Percentiles rank a stretch among this genome's conserved stretches.
Evolutionary conservation across 1,140 invertebrate species (phyloP).

Genomic region (Microplitis demolitor): DNA sequence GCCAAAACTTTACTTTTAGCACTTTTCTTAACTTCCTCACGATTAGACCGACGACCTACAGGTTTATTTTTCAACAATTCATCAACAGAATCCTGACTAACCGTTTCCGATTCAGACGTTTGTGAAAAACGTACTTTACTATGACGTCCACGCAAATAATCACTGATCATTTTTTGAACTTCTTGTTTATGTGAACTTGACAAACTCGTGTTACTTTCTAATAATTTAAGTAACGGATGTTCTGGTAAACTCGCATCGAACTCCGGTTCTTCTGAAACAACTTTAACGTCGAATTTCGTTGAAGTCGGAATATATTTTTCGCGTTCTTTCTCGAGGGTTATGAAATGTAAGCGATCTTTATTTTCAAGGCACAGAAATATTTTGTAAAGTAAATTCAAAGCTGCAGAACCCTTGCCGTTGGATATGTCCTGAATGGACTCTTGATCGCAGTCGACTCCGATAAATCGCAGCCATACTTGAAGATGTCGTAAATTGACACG

Average conservation of each 20-base stretch:
- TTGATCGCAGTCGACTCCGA: conserved; percentile 60
- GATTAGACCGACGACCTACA: background rate
- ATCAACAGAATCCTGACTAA: background rate
- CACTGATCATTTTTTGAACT: conserved; percentile 52
- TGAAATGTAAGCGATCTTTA: conserved; percentile 62
- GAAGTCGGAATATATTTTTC: conserved; percentile 52
- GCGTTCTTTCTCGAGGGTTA: conserved; percentile 59
- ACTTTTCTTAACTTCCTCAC: conserved; percentile 43
- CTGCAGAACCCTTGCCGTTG: conserved; percentile 57
- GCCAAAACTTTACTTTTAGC: conserved; percentile 38
- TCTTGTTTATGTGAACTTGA: conserved; percentile 65
- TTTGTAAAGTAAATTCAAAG: conserved; percentile 65
- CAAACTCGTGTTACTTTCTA: conserved; percentile 57
- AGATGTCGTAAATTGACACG: conserved; percentile 62
- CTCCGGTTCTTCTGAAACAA: conserved; percentile 41
- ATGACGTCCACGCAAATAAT: conserved; percentile 43
- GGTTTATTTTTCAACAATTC: too few relatives aligned
- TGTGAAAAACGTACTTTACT: conserved; percentile 49
- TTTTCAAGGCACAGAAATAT: conserved; percentile 66
- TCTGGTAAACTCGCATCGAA: conserved; percentile 42
- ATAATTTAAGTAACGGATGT: conserved; percentile 50
- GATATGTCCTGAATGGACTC: conserved; percentile 60
- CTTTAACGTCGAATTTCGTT: conserved; percentile 52
- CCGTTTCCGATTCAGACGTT: conserved; percentile 41
- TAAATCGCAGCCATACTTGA: conserved; percentile 57